A percentile compares a stretch with the other conserved stretches of the same genome.
Evolutionary conservation across 2,888 invertebrate genomes (phyloP).

Genomic region (Meloe dianella): DNA sequence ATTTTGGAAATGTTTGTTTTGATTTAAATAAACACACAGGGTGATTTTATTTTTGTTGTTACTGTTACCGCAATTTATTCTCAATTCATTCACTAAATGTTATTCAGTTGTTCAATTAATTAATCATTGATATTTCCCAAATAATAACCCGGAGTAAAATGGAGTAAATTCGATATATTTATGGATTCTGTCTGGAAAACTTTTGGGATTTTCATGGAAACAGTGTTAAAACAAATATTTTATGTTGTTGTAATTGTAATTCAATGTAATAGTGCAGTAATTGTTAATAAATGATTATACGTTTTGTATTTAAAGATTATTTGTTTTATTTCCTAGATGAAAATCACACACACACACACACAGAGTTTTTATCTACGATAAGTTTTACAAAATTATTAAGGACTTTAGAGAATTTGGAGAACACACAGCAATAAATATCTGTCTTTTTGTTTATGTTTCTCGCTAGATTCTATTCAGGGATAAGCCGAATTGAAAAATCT

Average conservation of each 20-base stretch:
- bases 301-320: conserved; percentile 28
- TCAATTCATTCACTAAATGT: background rate
- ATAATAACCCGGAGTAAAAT: background rate
- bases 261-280: conserved; percentile 36
- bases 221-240: conserved; percentile 11
- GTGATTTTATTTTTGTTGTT: background rate
- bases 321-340: conserved; percentile 17
- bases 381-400: background rate
- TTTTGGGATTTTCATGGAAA: conserved; percentile 4
- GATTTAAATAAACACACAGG: background rate
- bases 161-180: too few relatives aligned
- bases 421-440: conserved; percentile 4
- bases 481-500: conserved; percentile 30
- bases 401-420: background rate
- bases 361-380: too few relatives aligned
- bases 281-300: conserved; percentile 41
- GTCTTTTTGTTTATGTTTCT: conserved; percentile 19
- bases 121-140: background rate
- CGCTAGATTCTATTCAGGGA: conserved; percentile 19
- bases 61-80: background rate
- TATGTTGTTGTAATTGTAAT: conserved; percentile 24
- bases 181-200: background rate
- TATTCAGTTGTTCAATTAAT: too few relatives aligned
- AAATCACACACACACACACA: too few relatives aligned
- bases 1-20: conserved; percentile 2